A percentile compares a stretch with the other conserved stretches of the same genome.
Conservation (phyloP, 2,888 invertebrate species). For the Plemyria rubiginata region DNA sequence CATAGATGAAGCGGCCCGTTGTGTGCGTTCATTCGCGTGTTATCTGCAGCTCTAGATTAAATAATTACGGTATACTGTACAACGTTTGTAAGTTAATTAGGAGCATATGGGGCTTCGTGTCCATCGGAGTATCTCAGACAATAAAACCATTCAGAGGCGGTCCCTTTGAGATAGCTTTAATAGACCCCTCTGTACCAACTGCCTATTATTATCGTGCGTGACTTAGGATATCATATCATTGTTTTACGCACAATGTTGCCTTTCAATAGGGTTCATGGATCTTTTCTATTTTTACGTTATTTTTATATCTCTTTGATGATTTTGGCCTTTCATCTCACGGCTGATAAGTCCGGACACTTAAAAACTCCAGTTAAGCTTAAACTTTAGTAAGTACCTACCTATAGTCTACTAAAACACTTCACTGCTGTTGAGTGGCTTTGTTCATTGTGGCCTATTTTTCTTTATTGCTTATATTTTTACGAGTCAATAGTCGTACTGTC, state of each 20-base stretch:
- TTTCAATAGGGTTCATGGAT: constrained; percentile 20
- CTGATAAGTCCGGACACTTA: constrained; percentile 30
- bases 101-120: constrained; percentile 62
- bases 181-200: constrained; percentile 57
- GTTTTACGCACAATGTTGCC: constrained; percentile 29
- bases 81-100: constrained; percentile 71
- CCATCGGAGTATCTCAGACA: constrained; percentile 60
- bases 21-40: constrained; percentile 47
- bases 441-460: constrained; percentile 22
- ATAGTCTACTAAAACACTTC: constrained; percentile 5
- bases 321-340: constrained; percentile 9
- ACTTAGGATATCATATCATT: constrained; percentile 38
- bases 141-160: constrained; percentile 72
- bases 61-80: constrained; percentile 44
- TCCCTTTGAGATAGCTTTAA: constrained; percentile 66
- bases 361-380: constrained; percentile 24
- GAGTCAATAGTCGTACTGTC: neutral
- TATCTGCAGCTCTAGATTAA: constrained; percentile 41
- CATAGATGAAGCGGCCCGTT: constrained; percentile 35
- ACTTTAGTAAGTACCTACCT: constrained; percentile 8
- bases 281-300: constrained; percentile 2
- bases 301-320: neutral
- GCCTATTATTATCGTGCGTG: constrained; percentile 51
- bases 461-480: constrained; percentile 12
- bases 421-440: constrained; percentile 25